These are phyloP conservation scores for Pyrocoelia pectoralis DNA, from an alignment of 2,888 invertebrate species.

Conservation along the genomic window DNA sequence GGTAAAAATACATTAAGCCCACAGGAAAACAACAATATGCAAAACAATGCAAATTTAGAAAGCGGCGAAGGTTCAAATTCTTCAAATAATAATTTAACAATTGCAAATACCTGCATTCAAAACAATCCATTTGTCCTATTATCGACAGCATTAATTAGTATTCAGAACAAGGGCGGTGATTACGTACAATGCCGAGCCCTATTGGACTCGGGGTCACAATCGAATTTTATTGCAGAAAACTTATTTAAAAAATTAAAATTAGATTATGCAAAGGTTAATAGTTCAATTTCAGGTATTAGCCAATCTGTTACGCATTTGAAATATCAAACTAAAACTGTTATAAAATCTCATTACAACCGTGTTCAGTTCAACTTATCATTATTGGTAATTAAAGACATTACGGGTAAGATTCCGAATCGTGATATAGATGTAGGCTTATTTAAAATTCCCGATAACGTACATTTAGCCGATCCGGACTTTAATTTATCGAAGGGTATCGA, in stretches of 20 bases:
- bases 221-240: background rate
- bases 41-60: too few relatives aligned
- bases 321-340: too few relatives aligned
- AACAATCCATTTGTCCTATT: background rate
- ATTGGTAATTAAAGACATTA: constrained; percentile 3
- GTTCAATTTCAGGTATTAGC: background rate
- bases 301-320: background rate
- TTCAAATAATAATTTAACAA: too few relatives aligned
- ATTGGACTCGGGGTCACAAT: too few relatives aligned
- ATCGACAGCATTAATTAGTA: background rate
- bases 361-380: background rate
- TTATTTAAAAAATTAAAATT: constrained; percentile 1
- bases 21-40: too few relatives aligned
- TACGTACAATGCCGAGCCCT: background rate
- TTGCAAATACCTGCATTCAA: too few relatives aligned
- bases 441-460: too few relatives aligned
- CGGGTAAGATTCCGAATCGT: background rate
- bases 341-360: background rate
- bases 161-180: background rate
- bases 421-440: background rate
- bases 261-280: too few relatives aligned
- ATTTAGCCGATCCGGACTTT: too few relatives aligned
- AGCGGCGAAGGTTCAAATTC: too few relatives aligned
- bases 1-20: too few relatives aligned
- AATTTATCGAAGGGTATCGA: too few relatives aligned